phyloP scores from a whole-genome alignment of 2,113 vertebrate genomes.

The Tenrec ecaudatus region DNA sequence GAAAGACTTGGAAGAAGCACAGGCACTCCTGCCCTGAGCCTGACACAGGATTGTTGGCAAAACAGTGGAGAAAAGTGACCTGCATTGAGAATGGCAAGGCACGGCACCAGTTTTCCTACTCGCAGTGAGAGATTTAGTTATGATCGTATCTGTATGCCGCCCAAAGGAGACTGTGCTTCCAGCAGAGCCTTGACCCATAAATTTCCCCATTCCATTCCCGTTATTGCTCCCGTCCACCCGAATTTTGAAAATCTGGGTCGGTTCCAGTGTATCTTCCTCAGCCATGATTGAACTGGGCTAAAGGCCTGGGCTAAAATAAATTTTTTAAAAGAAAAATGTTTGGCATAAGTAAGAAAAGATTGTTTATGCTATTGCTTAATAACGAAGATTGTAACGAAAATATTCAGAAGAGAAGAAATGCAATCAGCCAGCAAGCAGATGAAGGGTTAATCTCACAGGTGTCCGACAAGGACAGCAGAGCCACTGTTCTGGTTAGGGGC shows the following conservation, averaged over 20 bases:
- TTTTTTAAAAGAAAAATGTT: background rate
- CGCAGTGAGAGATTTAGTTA: background rate
- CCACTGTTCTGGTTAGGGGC: background rate
- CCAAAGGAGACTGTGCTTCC: background rate
- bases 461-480: conserved; percentile 15
- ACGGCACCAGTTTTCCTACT: background rate
- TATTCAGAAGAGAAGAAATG: conserved; percentile 14
- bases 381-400: background rate
- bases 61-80: no score
- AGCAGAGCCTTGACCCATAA: background rate
- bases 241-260: background rate
- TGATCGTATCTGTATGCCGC: background rate
- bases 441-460: background rate
- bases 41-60: background rate
- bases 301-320: background rate
- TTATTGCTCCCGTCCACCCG: background rate
- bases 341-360: conserved; percentile 24
- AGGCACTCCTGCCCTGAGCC: background rate
- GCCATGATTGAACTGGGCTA: background rate
- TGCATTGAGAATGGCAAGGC: background rate
- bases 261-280: background rate
- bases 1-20: no score
- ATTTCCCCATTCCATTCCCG: background rate
- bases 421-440: background rate
- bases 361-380: background rate